A percentile compares a stretch with the other conserved stretches of the same genome.
phyloP scores from a whole-genome alignment of 2,797 vertebrate genomes.

The Siniperca obscura region DNA sequence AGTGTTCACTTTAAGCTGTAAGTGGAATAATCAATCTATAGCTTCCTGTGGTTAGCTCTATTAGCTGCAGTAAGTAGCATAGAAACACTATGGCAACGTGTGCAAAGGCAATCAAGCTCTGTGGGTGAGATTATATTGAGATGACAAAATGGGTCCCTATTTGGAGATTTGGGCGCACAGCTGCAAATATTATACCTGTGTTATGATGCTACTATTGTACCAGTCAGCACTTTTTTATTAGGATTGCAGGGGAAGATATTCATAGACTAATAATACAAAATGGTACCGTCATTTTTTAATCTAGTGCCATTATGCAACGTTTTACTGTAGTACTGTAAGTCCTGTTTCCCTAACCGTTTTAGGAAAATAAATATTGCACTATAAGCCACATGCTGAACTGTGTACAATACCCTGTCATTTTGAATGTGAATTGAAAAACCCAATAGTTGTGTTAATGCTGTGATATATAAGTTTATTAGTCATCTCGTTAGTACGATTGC shows the following conservation, averaged over 20 bases:
- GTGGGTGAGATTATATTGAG: conserved; percentile 49
- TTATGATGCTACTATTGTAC: background rate
- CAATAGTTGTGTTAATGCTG: background rate
- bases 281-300: background rate
- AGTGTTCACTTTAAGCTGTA: conserved; percentile 39
- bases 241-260: background rate
- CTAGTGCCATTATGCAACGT: background rate
- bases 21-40: conserved; percentile 32
- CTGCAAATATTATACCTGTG: conserved; percentile 16
- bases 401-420: background rate
- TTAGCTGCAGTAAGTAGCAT: conserved; percentile 60
- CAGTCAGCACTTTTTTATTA: conserved; percentile 15
- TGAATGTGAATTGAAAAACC: conserved; percentile 3
- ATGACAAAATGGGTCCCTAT: conserved; percentile 29
- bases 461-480: conserved; percentile 33
- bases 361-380: conserved; percentile 2
- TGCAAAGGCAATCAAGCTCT: conserved; percentile 36
- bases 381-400: background rate
- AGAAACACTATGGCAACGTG: conserved; percentile 20
- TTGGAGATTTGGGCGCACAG: conserved; percentile 15
- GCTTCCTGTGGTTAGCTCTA: conserved; percentile 60
- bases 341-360: background rate
- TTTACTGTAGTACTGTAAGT: background rate
- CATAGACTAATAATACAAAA: background rate
- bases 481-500: background rate